Percentiles rank a stretch among this genome's conserved stretches.
Conservation (phyloP, 2,113 vertebrate species). For the Suricata suricatta region DNA sequence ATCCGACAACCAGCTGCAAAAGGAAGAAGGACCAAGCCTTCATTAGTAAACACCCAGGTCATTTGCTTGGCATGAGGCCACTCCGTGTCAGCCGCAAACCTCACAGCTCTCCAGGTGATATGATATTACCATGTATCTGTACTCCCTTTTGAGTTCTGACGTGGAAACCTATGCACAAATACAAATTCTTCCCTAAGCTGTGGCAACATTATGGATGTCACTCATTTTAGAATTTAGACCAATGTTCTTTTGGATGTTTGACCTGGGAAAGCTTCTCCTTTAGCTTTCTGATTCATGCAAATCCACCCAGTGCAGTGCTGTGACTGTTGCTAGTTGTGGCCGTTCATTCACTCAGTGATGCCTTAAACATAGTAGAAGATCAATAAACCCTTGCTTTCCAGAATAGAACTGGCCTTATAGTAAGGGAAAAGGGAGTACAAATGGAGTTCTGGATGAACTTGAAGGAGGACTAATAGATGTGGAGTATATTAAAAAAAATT, state of each 20-base stretch:
- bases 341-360: not conserved
- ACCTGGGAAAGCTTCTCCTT: not conserved
- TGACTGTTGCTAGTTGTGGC: not conserved
- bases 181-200: not conserved
- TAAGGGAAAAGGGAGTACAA: conserved; percentile 29
- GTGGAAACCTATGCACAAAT: conserved; percentile 28
- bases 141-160: conserved; percentile 14
- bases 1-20: not conserved
- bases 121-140: not conserved
- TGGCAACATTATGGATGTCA: conserved; percentile 8
- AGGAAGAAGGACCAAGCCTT: conserved; percentile 35
- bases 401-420: not conserved
- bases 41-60: conserved; percentile 3
- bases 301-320: not conserved
- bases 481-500: conserved; percentile 20
- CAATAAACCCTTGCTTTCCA: conserved; percentile 19
- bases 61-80: not conserved
- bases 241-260: conserved; percentile 31
- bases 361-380: not conserved
- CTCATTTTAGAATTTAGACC: conserved; percentile 47
- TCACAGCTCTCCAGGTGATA: not conserved
- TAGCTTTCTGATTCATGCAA: not conserved
- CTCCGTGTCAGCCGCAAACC: not conserved
- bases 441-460: conserved; percentile 37
- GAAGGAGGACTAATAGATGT: conserved; percentile 42